These are phyloP conservation scores for Zingel zingel DNA, from an alignment of 2,113 vertebrate genomes.

Conservation along the genomic window DNA sequence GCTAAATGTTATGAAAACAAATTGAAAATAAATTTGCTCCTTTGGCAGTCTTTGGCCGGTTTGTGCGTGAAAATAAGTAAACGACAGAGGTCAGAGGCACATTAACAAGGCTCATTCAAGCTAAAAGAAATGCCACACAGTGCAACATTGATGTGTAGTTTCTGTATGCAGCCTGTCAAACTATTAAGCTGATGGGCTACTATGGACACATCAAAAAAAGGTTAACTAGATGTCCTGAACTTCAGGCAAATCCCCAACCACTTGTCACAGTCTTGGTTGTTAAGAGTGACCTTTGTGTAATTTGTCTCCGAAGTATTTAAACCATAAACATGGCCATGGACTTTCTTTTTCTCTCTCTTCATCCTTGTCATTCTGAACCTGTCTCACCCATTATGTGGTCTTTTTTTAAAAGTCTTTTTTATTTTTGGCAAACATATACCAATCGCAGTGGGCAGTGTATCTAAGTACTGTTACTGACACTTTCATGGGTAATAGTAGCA, in stretches of 20 bases:
- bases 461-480: neutral
- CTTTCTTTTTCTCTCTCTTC: neutral
- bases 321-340: neutral
- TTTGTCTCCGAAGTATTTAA: neutral
- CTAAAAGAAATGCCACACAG: neutral
- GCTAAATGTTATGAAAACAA: neutral
- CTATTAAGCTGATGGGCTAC: neutral
- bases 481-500: neutral
- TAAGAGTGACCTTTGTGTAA: neutral
- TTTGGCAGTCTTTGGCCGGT: neutral
- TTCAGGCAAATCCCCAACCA: neutral
- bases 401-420: too few species aligned
- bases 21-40: slow-evolving; percentile 2
- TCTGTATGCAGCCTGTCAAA: neutral
- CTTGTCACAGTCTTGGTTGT: neutral
- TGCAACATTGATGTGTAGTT: neutral
- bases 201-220: neutral
- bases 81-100: too few species aligned
- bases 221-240: neutral
- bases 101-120: neutral
- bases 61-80: neutral
- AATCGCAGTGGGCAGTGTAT: neutral
- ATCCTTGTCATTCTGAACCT: too few species aligned
- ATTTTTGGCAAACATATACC: neutral
- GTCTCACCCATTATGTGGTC: too few species aligned